Base-by-base conservation (phyloP, 2,888 invertebrate species). In the Chrysotoxum bicinctum region DNA sequence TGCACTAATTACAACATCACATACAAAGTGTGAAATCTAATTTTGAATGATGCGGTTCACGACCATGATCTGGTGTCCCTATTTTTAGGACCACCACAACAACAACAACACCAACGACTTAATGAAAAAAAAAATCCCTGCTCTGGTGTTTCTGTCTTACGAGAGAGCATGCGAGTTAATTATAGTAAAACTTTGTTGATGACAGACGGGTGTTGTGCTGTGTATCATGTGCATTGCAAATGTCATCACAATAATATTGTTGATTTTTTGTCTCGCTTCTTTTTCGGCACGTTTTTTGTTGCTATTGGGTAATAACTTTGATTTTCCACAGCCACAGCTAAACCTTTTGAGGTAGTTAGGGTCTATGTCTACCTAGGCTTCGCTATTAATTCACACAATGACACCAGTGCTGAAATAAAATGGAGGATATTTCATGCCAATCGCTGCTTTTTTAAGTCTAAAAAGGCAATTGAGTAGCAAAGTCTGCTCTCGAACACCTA, bases 11-110 rank as follows among this genome's bases (percentile, higher is more conserved):
- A 83, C 83, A 83, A 40, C 73, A 74, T 52, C 23, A 40, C 45
- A 45, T 48, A 54, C 37, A 50, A 10, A 77, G 72, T 68, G 82
- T 74, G 56, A 70, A 75, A 66, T 84, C 84, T 84, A 75, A 75
- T 72, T 84, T 84, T 84, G 80, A 84, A 84, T 75, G 48, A 84
- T 84, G 75, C 19, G 84, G 84, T 80, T 84, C 80, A 80, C 50
- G 84, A 76, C 79, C 84, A 79, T 80, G 84, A 84, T 84, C 84
- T 68, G 60, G 35, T 68, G 75, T 70, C 75, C 75, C 84, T 84
- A 84, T 84, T 80, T 72, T 58, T 84, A 84, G 72, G 60, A 79
- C 10, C 6, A 12, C 10, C 35, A 19, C 56, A 30, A 54, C n/a
- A 30, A n/a, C 9, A 7, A 32, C 35, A 16, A 37, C 12, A 35